Conservation (phyloP, 2,888 invertebrate genomes). For the Orthosia gracilis region DNA sequence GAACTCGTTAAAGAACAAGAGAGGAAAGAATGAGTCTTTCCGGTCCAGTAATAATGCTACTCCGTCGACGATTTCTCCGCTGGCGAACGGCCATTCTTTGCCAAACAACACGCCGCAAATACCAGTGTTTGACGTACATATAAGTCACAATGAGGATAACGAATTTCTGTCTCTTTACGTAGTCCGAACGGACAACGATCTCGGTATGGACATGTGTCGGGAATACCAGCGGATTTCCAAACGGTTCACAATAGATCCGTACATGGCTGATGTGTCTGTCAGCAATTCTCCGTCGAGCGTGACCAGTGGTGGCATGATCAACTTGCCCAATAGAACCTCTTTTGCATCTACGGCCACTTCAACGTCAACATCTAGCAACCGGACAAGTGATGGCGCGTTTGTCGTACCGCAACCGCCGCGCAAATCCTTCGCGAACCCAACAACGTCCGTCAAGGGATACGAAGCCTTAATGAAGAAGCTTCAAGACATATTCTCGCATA, state of each 20-base stretch:
- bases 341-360: constrained; percentile 87
- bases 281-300: constrained; percentile 88
- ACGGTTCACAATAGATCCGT: constrained; percentile 87
- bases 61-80: constrained; percentile 88
- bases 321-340: constrained; percentile 85
- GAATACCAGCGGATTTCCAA: constrained; percentile 89
- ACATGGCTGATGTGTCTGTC: constrained; percentile 85
- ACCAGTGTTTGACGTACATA: constrained; percentile 86
- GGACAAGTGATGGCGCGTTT: constrained; percentile 88
- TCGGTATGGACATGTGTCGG: constrained; percentile 87
- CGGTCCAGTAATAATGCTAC: constrained; percentile 85
- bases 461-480: constrained; percentile 85
- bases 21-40: constrained; percentile 84
- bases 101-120: constrained; percentile 84
- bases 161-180: constrained; percentile 87
- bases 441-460: constrained; percentile 86
- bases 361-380: constrained; percentile 83
- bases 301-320: constrained; percentile 86
- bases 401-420: constrained; percentile 89
- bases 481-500: constrained; percentile 86
- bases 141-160: constrained; percentile 86
- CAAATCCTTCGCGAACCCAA: constrained; percentile 83
- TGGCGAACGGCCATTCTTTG: constrained; percentile 87
- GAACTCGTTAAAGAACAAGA: constrained; percentile 77
- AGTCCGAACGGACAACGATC: constrained; percentile 86